These are phyloP conservation scores for Osmerus mordax DNA, from an alignment of 2,113 vertebrate genomes.

Conservation along the genomic window DNA sequence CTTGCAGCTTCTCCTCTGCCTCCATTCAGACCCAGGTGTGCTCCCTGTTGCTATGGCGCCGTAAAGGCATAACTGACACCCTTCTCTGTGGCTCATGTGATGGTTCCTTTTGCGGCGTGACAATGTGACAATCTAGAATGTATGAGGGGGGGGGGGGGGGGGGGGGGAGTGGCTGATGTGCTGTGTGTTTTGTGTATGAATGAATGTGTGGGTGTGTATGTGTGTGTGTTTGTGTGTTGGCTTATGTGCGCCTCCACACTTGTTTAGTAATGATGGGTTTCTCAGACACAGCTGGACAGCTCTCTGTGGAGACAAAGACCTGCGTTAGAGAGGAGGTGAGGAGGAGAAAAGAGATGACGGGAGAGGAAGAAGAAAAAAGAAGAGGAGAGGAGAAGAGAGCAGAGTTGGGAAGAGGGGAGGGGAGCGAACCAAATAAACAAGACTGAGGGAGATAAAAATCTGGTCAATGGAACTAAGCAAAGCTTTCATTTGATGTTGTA, in stretches of 20 bases:
- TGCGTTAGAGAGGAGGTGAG: not conserved
- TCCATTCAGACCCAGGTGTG: not conserved
- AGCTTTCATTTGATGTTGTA: too few species aligned
- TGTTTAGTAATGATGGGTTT: not conserved
- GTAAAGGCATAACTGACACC: too few species aligned
- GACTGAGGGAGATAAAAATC: too few species aligned
- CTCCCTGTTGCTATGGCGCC: conserved; percentile 5
- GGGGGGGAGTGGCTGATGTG: not conserved
- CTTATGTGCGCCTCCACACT: not conserved
- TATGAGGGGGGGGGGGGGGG: not conserved
- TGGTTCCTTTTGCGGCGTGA: not conserved
- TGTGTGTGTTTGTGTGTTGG: not conserved
- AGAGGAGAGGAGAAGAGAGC: not conserved
- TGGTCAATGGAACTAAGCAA: too few species aligned
- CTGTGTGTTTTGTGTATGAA: not conserved
- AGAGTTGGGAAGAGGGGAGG: not conserved
- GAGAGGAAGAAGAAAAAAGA: not conserved
- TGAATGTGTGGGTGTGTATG: not conserved
- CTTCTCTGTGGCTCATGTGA: not conserved
- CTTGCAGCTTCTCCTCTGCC: not conserved
- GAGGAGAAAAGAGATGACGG: not conserved
- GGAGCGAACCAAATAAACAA: not conserved
- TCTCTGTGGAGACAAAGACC: conserved; percentile 5
- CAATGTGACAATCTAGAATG: not conserved
- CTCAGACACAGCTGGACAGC: conserved; percentile 2